Evolutionary conservation across 2,797 vertebrate species (phyloP), one percentile per base, ranked within the genome.

Genomic region (Schizopygopsis malacanthus): DNA sequence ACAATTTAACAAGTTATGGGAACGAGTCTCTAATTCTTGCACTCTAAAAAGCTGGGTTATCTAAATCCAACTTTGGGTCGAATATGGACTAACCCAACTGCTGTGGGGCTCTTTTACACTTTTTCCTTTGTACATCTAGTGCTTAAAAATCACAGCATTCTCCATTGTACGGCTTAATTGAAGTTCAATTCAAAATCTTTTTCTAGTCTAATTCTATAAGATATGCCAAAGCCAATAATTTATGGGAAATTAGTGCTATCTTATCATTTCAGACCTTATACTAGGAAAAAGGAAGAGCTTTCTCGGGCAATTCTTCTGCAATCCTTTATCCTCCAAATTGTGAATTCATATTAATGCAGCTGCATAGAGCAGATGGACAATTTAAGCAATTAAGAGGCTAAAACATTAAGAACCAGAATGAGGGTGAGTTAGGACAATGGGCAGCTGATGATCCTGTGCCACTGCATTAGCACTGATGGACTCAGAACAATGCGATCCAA

Each of bases 211-310:
- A 56, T 70, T 84, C 45, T 67, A 47, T 56, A 76, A 70, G 50
- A 86, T 85, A 81, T 33, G n/a, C 50, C 78, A 82, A 86, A 85
- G 79, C 67, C 81, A 79, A 83, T 84, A 43, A 84, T 88, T 88
- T 81, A 85, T 82, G 81, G 65, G 84, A 88, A 88, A 86, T 87
- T 86, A 87, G 78, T 65, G 72, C 67, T 78, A 79, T 85, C 79
- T 87, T 84, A 86, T 87, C 80, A 73, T 33, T 75, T 80, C 70
- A 80, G 79, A 87, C 52, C 20, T 77, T 61, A 72, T 59, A 76
- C 88, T 56, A 65, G 39, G 9, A 52, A 43, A 33, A 37, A 28
- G 8, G 6, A 22, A 33, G 5, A 54, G n/a, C 52, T 77, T 79
- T 86, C n/a, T 28, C 4, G 1, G 25, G n/a, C 45, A n/a, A 69